These are phyloP conservation scores for Otocyon megalotis DNA, from an alignment of 2,113 vertebrate species.

Conservation along the genomic window DNA sequence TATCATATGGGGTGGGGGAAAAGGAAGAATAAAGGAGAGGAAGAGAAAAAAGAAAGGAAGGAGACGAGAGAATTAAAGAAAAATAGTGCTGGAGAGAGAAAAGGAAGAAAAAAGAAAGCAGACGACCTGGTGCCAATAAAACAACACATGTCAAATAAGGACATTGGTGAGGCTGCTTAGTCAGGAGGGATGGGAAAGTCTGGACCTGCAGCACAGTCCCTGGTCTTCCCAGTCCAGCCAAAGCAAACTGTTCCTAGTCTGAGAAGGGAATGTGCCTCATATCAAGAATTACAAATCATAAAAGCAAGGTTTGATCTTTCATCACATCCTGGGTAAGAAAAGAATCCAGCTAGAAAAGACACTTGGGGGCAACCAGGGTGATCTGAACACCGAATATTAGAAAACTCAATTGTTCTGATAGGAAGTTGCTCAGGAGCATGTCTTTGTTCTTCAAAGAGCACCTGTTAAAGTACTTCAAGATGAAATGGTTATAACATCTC, in stretches of 20 bases:
- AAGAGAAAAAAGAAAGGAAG: fast-evolving
- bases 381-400: neutral
- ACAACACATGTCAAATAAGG: neutral
- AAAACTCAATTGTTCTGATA: neutral
- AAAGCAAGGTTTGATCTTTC: conserved; percentile 14
- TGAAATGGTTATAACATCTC: neutral
- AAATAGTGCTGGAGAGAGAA: neutral
- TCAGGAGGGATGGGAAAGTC: neutral
- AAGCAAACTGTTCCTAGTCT: conserved; percentile 50
- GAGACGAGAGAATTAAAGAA: neutral
- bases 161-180: neutral
- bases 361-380: neutral
- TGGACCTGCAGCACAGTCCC: neutral
- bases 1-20: neutral
- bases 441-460: conserved; percentile 12
- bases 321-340: neutral
- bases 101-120: conserved; percentile 26
- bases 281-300: neutral
- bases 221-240: neutral
- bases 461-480: neutral
- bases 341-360: neutral
- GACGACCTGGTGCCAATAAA: fast-evolving
- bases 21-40: neutral
- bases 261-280: neutral
- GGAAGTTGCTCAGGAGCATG: neutral